Percentiles rank a stretch among this genome's conserved stretches.
Conservation (phyloP, 23 tunicate species). For the Styela clava region DNA sequence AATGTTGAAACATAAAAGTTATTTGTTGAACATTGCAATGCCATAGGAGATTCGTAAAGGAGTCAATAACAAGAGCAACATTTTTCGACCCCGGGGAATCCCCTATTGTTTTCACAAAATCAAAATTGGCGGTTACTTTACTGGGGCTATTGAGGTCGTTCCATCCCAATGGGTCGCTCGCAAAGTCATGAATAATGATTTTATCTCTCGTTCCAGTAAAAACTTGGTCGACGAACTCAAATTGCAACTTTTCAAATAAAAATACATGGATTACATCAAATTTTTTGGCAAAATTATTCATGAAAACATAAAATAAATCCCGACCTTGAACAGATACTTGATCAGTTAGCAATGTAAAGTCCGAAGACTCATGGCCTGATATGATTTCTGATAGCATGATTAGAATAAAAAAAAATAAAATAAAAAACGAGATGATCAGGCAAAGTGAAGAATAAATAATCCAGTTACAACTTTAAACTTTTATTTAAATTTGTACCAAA, state of each 20-base stretch:
- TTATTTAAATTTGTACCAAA: too few species aligned
- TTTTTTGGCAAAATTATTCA: neutral
- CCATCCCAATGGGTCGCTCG: constrained; percentile 26
- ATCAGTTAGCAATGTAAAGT: constrained; percentile 11
- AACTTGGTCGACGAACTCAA: neutral
- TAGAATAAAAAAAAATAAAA: too few species aligned
- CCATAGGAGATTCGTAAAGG: neutral
- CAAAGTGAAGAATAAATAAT: too few species aligned
- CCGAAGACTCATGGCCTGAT: neutral
- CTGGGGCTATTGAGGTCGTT: neutral
- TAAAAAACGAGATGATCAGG: too few species aligned
- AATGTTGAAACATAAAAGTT: constrained; percentile 9
- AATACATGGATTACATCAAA: constrained; percentile 10
- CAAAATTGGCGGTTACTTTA: neutral
- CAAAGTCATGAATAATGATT: constrained; percentile 9
- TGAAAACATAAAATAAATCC: constrained; percentile 1
- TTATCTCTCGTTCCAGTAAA: neutral
- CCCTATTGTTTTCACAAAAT: neutral
- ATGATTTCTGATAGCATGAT: constrained; percentile 6
- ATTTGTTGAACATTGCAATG: constrained; percentile 16
- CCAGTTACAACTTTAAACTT: too few species aligned
- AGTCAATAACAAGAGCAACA: constrained; percentile 10
- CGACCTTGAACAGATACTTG: neutral
- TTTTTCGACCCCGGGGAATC: neutral
- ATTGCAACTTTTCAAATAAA: constrained; percentile 13